Evolutionary conservation across 2,797 vertebrate species (phyloP).

Genomic region (Ambastaia sidthimunki): DNA sequence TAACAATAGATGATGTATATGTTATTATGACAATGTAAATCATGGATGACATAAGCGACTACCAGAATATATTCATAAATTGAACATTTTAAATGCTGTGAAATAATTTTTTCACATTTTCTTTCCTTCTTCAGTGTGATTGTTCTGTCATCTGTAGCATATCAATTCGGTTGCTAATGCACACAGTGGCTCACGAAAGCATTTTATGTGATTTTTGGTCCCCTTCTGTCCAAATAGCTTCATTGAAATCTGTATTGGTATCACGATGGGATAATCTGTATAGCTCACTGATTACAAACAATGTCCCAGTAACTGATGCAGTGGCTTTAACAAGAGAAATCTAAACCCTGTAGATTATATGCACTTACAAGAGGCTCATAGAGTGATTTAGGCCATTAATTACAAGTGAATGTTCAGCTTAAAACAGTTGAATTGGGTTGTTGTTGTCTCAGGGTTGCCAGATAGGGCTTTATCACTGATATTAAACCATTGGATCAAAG

Average conservation of each 20-base stretch:
- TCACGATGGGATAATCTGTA: constrained; percentile 1
- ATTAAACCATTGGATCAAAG: constrained; percentile 44
- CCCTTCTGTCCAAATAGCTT: constrained; percentile 2
- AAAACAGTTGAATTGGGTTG: constrained; percentile 44
- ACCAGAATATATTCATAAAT: constrained; percentile 29
- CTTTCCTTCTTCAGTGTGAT: constrained; percentile 1
- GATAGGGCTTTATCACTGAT: constrained; percentile 53
- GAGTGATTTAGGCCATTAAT: constrained; percentile 44
- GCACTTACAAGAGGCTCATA: constrained; percentile 42
- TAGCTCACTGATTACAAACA: background rate
- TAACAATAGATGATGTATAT: constrained; percentile 29
- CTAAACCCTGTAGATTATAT: constrained; percentile 28
- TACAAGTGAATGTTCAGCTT: constrained; percentile 41
- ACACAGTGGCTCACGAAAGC: constrained; percentile 3
- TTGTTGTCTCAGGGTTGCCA: constrained; percentile 65
- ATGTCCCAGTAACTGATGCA: constrained; percentile 19
- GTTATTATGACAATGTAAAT: constrained; percentile 32
- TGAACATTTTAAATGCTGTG: constrained; percentile 42
- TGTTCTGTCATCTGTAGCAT: constrained; percentile 56
- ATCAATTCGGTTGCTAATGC: constrained; percentile 36
- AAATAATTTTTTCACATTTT: background rate
- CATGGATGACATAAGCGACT: constrained; percentile 39
- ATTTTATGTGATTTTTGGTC: background rate
- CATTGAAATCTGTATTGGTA: constrained; percentile 1
- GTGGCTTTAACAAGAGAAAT: constrained; percentile 12